Evolutionary conservation across 2,888 invertebrate genomes (phyloP).

Genomic region (Spodoptera picta): DNA sequence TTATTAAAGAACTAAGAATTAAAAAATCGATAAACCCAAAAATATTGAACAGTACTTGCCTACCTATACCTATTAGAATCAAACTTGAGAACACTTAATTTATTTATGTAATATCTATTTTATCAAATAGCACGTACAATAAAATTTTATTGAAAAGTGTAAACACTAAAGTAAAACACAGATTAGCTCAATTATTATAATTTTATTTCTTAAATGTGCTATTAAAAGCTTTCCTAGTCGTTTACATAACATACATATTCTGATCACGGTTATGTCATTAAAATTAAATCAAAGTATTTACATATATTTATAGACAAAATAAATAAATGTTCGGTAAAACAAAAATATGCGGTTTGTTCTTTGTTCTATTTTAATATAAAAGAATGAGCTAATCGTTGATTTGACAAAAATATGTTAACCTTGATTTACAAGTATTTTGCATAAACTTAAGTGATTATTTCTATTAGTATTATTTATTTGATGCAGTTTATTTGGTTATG

Average conservation of each 20-base stretch:
- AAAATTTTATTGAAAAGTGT: too few relatives aligned
- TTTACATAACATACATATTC: slow-evolving; percentile 10
- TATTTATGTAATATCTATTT: too few relatives aligned
- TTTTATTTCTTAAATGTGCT: neutral
- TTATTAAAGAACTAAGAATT: too few relatives aligned
- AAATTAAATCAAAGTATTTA: slow-evolving; percentile 15
- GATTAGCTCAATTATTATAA: too few relatives aligned
- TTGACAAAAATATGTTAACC: slow-evolving; percentile 1
- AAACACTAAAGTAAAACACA: too few relatives aligned
- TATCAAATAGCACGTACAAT: too few relatives aligned
- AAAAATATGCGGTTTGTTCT: slow-evolving; percentile 11
- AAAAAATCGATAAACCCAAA: too few relatives aligned
- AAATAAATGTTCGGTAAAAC: slow-evolving; percentile 7
- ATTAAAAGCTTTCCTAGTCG: neutral
- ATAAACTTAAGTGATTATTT: neutral
- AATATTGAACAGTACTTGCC: too few relatives aligned
- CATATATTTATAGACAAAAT: slow-evolving; percentile 21
- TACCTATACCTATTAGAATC: too few relatives aligned
- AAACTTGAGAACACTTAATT: too few relatives aligned
- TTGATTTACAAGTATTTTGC: neutral
- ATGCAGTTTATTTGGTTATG: too few relatives aligned
- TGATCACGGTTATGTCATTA: slow-evolving; percentile 1
- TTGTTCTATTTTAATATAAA: slow-evolving; percentile 8
- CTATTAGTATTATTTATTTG: too few relatives aligned
- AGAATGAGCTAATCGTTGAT: neutral